Conservation (phyloP, 2,113 vertebrate genomes). For the Limnothrissa miodon region DNA sequence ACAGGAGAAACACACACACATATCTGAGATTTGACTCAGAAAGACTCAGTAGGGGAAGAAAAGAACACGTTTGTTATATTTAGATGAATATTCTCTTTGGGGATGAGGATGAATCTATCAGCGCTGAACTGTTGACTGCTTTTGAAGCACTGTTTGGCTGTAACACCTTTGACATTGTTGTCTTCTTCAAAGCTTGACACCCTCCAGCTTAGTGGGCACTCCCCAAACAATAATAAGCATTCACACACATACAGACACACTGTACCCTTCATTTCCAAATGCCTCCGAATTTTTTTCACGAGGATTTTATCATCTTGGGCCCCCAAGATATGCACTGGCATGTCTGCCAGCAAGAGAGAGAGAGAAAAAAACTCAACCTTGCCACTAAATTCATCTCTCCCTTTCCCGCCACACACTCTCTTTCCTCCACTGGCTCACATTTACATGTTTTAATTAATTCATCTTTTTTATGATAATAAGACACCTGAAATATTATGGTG, state of each 20-base stretch:
- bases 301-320: not conserved
- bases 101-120: not conserved
- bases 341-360: not conserved
- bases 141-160: not conserved
- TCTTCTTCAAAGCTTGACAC: not conserved
- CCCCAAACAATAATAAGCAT: not conserved
- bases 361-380: not conserved
- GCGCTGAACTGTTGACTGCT: not conserved
- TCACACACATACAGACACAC: too few species aligned
- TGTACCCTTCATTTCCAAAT: not conserved
- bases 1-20: not conserved
- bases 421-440: not conserved
- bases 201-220: not conserved
- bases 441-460: conserved; percentile 42
- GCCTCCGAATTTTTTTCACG: not conserved
- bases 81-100: not conserved
- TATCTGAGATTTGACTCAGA: not conserved
- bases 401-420: not conserved
- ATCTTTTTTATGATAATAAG: conserved; percentile 38
- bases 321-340: not conserved
- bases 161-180: not conserved
- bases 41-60: not conserved
- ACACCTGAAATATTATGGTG: conserved; percentile 44
- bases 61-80: not conserved
- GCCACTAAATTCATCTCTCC: not conserved